phyloP scores from a whole-genome alignment of 2,113 vertebrate species.

The Meriones unguiculatus region DNA sequence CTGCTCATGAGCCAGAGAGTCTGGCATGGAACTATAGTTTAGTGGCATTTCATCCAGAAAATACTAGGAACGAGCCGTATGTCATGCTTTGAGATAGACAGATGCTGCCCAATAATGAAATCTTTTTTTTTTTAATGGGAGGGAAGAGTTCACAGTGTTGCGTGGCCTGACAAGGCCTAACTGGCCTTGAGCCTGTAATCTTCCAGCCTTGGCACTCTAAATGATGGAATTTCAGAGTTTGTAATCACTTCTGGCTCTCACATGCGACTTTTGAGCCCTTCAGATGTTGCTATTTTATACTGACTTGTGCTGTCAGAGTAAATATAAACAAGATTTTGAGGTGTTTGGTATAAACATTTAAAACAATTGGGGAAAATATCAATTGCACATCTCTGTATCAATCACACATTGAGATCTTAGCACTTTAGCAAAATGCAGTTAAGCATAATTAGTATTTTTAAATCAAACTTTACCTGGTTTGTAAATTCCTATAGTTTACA shows the following conservation, averaged over 20 bases:
- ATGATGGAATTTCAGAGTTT: background rate
- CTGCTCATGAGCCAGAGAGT: background rate
- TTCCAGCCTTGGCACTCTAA: background rate
- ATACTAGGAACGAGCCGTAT: background rate
- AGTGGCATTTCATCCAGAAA: background rate
- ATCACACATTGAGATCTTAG: background rate
- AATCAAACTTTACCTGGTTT: background rate
- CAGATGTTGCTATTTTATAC: background rate
- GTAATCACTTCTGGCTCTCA: background rate
- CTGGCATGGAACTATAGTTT: background rate
- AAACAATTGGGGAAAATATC: background rate
- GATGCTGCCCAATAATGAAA: background rate
- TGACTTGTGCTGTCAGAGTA: background rate
- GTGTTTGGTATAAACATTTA: background rate
- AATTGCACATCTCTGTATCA: background rate
- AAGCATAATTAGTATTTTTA: background rate
- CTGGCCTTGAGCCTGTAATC: background rate
- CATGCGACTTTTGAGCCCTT: background rate
- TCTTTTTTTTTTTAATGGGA: background rate
- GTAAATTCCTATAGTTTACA: background rate
- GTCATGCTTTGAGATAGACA: background rate
- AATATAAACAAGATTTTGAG: background rate
- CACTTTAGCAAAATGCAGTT: background rate
- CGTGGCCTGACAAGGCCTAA: background rate
- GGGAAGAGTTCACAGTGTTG: background rate